Evolutionary conservation across 2,888 invertebrate genomes (phyloP).

Genomic region (Sisyra nigra): DNA sequence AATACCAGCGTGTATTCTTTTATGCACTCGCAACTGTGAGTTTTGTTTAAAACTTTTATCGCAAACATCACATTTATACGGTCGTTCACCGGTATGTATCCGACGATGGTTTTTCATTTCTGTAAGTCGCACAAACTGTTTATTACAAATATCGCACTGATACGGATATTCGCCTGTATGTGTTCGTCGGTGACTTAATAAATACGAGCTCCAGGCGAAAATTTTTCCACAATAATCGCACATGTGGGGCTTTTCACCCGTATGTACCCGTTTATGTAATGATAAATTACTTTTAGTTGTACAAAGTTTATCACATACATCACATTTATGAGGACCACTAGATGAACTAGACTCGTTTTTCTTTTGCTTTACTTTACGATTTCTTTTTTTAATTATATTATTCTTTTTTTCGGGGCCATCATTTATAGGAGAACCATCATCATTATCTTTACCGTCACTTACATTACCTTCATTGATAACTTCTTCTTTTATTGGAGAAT

Average conservation of each 20-base stretch:
- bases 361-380: not conserved
- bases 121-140: constrained; percentile 11
- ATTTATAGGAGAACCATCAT: not conserved
- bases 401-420: not conserved
- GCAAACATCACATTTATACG: constrained; percentile 2
- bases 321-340: constrained; percentile 2
- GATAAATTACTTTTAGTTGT: constrained; percentile 5
- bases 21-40: constrained; percentile 4
- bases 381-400: not conserved
- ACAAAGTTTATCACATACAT: constrained; percentile 1
- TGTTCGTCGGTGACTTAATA: constrained; percentile 14
- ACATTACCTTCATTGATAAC: not conserved
- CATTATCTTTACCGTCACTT: not conserved
- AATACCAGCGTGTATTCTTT: constrained; percentile 3
- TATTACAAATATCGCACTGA: constrained; percentile 28
- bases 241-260: constrained; percentile 6
- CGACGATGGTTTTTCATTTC: constrained; percentile 2
- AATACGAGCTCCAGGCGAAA: constrained; percentile 8
- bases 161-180: constrained; percentile 31
- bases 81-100: constrained; percentile 1
- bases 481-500: constrained; percentile 1
- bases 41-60: constrained; percentile 5
- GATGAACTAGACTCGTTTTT: not conserved
- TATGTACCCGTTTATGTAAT: constrained; percentile 6
- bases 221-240: constrained; percentile 6